These are phyloP conservation scores for Zeugodacus cucurbitae DNA, from an alignment of 1,140 invertebrate genomes.

Conservation along the genomic window DNA sequence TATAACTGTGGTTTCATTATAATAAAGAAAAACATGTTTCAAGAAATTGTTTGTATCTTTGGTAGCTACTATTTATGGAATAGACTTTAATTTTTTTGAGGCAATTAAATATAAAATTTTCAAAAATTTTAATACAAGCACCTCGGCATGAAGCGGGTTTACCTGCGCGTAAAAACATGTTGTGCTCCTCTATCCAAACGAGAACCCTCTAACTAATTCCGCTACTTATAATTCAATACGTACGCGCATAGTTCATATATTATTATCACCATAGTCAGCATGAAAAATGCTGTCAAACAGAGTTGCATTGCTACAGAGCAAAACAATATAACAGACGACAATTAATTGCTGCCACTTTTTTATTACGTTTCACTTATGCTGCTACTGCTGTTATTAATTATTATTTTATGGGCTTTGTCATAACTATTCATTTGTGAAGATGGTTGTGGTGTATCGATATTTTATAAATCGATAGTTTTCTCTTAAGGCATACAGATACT, in stretches of 20 bases:
- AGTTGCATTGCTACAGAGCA: not conserved
- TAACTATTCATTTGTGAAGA: not conserved
- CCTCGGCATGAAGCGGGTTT: too few species aligned
- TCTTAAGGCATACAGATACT: too few species aligned
- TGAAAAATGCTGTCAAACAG: not conserved
- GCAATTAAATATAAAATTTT: too few species aligned
- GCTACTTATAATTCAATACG: not conserved
- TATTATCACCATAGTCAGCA: not conserved
- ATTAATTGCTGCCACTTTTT: constrained; percentile 33
- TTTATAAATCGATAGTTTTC: too few species aligned
- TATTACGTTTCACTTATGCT: not conserved
- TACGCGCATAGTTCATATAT: not conserved
- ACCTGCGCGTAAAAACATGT: too few species aligned
- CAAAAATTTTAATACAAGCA: too few species aligned
- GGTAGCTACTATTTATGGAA: too few species aligned
- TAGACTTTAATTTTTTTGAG: too few species aligned
- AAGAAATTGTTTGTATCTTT: not conserved
- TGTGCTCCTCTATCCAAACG: too few species aligned
- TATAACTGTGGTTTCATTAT: not conserved
- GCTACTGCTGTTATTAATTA: not conserved
- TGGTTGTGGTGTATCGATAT: too few species aligned
- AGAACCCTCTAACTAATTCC: not conserved
- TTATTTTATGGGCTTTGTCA: not conserved
- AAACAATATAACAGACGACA: constrained; percentile 6
- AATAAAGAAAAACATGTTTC: not conserved